phyloP scores from a whole-genome alignment of 2,888 invertebrate genomes.

The Perizoma affinitatum region DNA sequence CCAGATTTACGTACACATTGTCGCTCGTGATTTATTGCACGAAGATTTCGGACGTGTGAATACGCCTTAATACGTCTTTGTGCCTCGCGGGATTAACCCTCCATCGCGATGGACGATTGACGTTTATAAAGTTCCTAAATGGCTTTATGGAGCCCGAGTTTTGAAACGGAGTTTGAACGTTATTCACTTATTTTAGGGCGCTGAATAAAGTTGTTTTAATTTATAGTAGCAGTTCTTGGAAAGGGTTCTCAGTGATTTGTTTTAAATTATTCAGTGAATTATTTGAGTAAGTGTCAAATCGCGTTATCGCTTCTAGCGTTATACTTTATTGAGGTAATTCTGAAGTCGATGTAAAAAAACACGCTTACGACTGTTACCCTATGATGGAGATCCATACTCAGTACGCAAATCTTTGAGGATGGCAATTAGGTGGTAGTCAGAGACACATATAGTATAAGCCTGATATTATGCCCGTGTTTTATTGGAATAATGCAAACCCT shows the following conservation, averaged over 20 bases:
- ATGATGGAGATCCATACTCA: too few relatives aligned
- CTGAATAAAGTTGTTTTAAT: slow-evolving; percentile 26
- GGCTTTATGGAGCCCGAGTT: slow-evolving; percentile 37
- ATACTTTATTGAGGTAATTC: too few relatives aligned
- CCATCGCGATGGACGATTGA: slow-evolving; percentile 44
- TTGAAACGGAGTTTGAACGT: slow-evolving; percentile 23
- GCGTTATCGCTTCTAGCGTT: too few relatives aligned
- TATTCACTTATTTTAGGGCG: slow-evolving; percentile 29
- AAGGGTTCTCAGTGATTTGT: slow-evolving; percentile 16
- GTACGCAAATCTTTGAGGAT: too few relatives aligned
- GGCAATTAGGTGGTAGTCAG: too few relatives aligned
- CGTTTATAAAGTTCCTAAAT: slow-evolving; percentile 43
- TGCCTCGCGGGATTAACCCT: slow-evolving; percentile 49
- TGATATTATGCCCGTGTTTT: too few relatives aligned
- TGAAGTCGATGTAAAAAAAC: background rate
- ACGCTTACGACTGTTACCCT: background rate
- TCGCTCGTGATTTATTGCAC: slow-evolving; percentile 50
- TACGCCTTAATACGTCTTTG: slow-evolving; percentile 56
- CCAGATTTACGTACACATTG: slow-evolving; percentile 39
- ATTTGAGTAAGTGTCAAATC: background rate
- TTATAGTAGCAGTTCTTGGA: slow-evolving; percentile 18
- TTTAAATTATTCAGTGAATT: slow-evolving; percentile 17
- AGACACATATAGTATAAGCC: too few relatives aligned
- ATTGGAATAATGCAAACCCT: too few relatives aligned
- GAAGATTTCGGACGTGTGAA: slow-evolving; percentile 49